These are phyloP conservation scores for Herpailurus yagouaroundi DNA, from an alignment of 2,113 vertebrate species.

Conservation along the genomic window DNA sequence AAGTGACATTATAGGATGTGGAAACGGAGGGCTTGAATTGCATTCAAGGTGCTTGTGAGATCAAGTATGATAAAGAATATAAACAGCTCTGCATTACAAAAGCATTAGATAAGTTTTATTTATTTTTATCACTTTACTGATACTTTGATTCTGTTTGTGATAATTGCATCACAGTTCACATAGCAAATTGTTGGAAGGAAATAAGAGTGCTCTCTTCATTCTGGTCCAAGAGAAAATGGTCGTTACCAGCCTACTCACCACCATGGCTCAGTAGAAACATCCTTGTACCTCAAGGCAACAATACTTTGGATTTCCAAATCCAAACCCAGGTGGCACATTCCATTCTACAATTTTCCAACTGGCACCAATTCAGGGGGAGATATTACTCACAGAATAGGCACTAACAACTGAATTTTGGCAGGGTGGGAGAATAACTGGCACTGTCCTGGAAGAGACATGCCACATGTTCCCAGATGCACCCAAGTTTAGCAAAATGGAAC, in stretches of 20 bases:
- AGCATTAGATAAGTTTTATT: background rate
- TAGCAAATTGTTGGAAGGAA: background rate
- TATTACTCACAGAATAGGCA: constrained; percentile 42
- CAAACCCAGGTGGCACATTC: constrained; percentile 74
- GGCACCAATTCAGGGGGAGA: constrained; percentile 47
- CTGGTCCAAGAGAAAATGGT: constrained; percentile 45
- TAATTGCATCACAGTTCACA: background rate
- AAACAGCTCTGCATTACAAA: background rate
- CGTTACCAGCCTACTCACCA: constrained; percentile 44
- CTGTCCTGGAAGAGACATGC: background rate
- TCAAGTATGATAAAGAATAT: background rate
- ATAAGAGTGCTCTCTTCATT: background rate
- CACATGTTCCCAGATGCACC: background rate
- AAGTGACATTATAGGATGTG: background rate
- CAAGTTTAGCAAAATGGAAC: constrained; percentile 15
- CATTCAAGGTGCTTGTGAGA: background rate
- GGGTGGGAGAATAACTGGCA: constrained; percentile 45
- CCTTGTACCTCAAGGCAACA: constrained; percentile 59
- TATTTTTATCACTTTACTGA: constrained; percentile 2
- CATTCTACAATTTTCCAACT: constrained; percentile 64
- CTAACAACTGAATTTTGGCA: constrained; percentile 56
- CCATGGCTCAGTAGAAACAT: constrained; percentile 44
- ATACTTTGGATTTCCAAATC: constrained; percentile 72
- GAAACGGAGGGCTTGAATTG: background rate
- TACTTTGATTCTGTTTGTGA: background rate